Percentiles rank a stretch among this genome's conserved stretches.
Conservation (phyloP, 2,888 invertebrate species). For the Spodoptera littoralis region DNA sequence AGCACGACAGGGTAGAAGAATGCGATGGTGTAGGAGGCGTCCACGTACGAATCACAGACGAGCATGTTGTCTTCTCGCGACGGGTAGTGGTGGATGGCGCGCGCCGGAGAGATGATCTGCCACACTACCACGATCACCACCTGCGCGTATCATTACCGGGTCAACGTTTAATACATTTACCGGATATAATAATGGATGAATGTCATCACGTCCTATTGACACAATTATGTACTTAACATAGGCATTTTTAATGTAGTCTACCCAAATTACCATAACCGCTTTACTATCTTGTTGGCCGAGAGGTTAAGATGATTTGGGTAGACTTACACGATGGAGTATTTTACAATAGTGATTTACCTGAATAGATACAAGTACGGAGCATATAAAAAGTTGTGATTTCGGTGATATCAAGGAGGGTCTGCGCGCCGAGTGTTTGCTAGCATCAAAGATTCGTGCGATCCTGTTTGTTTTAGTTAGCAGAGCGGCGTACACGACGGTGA, state of each 20-base stretch:
- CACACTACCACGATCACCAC: conserved; percentile 95
- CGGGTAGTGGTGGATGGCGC: conserved; percentile 96
- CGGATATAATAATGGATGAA: too few species aligned
- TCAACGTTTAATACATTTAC: too few species aligned
- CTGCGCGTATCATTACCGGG: conserved; percentile 63
- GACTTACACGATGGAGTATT: neutral
- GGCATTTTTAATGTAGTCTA: too few species aligned
- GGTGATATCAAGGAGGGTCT: conserved; percentile 97
- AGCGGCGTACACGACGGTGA: conserved; percentile 98
- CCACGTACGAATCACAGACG: conserved; percentile 96
- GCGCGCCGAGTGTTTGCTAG: conserved; percentile 97
- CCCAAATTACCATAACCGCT: too few species aligned
- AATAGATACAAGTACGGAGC: conserved; percentile 94
- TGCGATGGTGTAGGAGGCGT: conserved; percentile 97
- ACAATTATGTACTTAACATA: too few species aligned
- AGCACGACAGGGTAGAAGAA: conserved; percentile 97
- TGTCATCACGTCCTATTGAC: too few species aligned
- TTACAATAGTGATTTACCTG: conserved; percentile 89
- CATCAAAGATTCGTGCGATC: conserved; percentile 98
- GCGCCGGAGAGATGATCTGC: conserved; percentile 97
- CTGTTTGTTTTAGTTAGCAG: conserved; percentile 98
- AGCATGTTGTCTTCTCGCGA: conserved; percentile 96
- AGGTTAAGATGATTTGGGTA: too few species aligned
- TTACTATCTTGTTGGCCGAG: too few species aligned
- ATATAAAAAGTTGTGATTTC: conserved; percentile 96